Evolutionary conservation across 1,140 invertebrate genomes (phyloP).

Genomic region (Steinernema feltiae): DNA sequence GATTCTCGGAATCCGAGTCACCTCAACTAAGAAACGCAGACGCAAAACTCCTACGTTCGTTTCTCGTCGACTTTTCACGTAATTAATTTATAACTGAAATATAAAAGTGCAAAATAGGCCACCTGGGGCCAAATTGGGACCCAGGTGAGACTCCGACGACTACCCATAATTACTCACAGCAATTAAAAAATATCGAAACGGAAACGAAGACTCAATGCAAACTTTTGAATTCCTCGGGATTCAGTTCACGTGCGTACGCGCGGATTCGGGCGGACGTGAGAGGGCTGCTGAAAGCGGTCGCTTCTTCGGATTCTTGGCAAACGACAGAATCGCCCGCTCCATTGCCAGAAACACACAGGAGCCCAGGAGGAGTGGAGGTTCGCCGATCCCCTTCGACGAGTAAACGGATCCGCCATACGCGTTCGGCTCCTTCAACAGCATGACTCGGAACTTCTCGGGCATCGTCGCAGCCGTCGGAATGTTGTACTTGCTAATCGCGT

Average conservation of each 20-base stretch:
- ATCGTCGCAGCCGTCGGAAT: conserved; percentile 37
- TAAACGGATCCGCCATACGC: conserved; percentile 35
- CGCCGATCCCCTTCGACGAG: conserved; percentile 51
- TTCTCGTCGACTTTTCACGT: too few species aligned
- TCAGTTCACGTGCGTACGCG: neutral
- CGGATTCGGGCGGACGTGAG: neutral
- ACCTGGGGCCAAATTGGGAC: too few species aligned
- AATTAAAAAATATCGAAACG: neutral
- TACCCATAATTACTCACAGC: neutral
- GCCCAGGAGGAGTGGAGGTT: conserved; percentile 44
- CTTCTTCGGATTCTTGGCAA: neutral
- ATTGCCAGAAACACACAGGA: conserved; percentile 37
- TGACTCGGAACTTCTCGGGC: conserved; percentile 39
- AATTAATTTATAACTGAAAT: too few species aligned
- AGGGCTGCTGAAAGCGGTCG: neutral
- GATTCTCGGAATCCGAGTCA: too few species aligned
- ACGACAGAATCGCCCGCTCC: conserved; percentile 33
- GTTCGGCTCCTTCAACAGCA: conserved; percentile 35
- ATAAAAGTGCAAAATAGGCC: too few species aligned
- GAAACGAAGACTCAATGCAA: neutral
- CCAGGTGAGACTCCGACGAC: too few species aligned
- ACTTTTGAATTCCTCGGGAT: neutral
- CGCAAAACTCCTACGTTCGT: too few species aligned
- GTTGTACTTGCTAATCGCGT: conserved; percentile 33
- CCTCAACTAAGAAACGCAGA: too few species aligned